A percentile compares a stretch with the other conserved stretches of the same genome.
Conservation (phyloP, 2,113 vertebrate species). For the Megaceryle maxima region DNA sequence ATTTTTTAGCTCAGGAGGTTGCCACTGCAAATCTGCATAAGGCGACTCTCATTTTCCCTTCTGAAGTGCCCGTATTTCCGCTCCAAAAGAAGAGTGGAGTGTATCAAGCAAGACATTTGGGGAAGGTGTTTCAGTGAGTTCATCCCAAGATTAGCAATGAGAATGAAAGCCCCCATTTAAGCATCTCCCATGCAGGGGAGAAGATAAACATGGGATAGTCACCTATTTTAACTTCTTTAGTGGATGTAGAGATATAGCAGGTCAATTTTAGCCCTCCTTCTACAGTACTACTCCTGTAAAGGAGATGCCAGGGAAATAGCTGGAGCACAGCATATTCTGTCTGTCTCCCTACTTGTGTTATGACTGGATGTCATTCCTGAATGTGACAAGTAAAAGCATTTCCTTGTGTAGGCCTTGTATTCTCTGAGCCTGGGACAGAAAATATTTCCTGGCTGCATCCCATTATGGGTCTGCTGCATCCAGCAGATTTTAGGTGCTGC, state of each 20-base stretch:
- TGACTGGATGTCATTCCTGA: neutral
- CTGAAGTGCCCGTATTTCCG: neutral
- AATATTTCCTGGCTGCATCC: conserved; percentile 21
- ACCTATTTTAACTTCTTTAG: neutral
- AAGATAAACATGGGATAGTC: neutral
- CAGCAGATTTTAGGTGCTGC: neutral
- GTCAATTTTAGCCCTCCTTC: neutral
- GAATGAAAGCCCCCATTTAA: neutral
- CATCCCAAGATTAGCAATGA: neutral
- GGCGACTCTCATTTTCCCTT: neutral
- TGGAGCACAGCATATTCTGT: neutral
- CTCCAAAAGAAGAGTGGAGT: neutral
- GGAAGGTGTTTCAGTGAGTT: neutral
- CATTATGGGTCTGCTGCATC: neutral
- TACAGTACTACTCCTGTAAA: neutral
- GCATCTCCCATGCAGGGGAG: neutral
- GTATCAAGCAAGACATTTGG: neutral
- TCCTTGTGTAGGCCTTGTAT: conserved; percentile 2
- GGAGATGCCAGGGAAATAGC: neutral
- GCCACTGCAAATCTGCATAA: neutral
- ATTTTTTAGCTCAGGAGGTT: neutral
- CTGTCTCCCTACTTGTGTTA: conserved; percentile 14
- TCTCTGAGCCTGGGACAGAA: conserved; percentile 9
- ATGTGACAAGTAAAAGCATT: conserved; percentile 10
- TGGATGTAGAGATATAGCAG: neutral